Base-by-base conservation (phyloP, 2,113 vertebrate species). In the Nothoprocta perdicaria region DNA sequence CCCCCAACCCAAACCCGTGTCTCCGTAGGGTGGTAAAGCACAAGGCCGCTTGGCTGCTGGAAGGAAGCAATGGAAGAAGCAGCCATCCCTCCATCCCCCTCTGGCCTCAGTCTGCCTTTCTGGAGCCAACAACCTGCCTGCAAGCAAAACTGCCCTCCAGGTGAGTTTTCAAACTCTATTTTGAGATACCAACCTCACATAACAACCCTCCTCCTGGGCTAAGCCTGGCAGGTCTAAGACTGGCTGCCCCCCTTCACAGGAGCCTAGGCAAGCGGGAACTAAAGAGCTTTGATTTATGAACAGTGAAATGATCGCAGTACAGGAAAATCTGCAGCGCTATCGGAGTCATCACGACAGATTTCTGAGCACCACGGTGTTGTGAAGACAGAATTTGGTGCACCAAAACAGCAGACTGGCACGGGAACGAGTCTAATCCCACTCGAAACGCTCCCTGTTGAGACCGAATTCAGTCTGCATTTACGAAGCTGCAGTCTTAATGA, bases 401-500 rank as follows among this genome's bases (percentile, higher is more conserved):
- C 50, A 38, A 31, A 53, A 72, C 45, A 83, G 73, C 40, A 87
- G 81, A 74, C 33, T 10, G 8, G 26, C 43, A 13, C 1, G 43
- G 35, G 69, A 84, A 43, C 0, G 1, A 78, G 76, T 10, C 41
- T 80, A 80, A 69, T 83, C 88, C 45, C 52, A 84, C 55, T 41
- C 9, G 46, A 74, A 71, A 80, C 31, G 29, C 14, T 61, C 46
- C 21, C 33, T 82, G 67, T 87, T 89, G 65, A 69, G 65, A 90
- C 31, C 66, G 52, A 92, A 83, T 78, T 91, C 65, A 88, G 31
- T 60, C 72, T 84, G 89, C 29, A 6, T 90, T 92, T 90, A 93
- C 87, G n/a, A 41, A 92, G 57, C 38, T 94, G 79, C 65, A 89
- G 65, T 94, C 90, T 87, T 92, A 94, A 88, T 78, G 27, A 95